These are phyloP conservation scores for Diadegma fenestrale DNA, from an alignment of 2,888 invertebrate species.

Conservation along the genomic window DNA sequence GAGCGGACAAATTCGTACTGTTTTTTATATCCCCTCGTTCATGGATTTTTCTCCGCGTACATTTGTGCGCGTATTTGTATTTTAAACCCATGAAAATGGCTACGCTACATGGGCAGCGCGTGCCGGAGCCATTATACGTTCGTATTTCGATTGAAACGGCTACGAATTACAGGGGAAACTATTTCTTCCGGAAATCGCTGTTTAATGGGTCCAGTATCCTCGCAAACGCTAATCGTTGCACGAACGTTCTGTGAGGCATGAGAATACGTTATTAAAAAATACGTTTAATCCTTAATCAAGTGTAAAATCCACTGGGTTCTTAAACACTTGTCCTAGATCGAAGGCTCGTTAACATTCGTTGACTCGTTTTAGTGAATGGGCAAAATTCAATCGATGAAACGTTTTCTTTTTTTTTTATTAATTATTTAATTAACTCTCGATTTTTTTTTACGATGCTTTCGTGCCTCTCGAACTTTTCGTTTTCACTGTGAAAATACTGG, in stretches of 20 bases:
- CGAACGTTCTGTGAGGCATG: not conserved
- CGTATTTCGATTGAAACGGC: not conserved
- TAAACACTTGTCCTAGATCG: not conserved
- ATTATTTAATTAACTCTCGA: not conserved
- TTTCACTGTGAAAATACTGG: not conserved
- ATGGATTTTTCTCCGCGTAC: not conserved
- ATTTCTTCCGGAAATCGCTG: not conserved
- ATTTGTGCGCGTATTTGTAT: not conserved
- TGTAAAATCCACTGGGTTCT: not conserved
- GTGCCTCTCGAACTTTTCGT: not conserved
- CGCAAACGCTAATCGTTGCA: not conserved
- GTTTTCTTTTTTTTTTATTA: no score
- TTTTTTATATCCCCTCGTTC: slow-evolving; percentile 22
- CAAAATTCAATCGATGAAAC: not conserved
- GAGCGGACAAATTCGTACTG: slow-evolving; percentile 50
- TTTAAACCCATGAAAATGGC: not conserved
- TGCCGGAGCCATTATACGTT: not conserved
- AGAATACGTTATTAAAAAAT: not conserved
- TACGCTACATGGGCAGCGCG: not conserved
- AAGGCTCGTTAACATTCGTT: not conserved
- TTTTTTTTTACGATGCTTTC: not conserved
- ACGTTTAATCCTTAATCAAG: not conserved
- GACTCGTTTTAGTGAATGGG: not conserved
- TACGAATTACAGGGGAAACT: not conserved
- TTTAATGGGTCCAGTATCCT: not conserved